Evolutionary conservation across 2,888 invertebrate genomes (phyloP).

Genomic region (Pycnomerus fuliginosus): DNA sequence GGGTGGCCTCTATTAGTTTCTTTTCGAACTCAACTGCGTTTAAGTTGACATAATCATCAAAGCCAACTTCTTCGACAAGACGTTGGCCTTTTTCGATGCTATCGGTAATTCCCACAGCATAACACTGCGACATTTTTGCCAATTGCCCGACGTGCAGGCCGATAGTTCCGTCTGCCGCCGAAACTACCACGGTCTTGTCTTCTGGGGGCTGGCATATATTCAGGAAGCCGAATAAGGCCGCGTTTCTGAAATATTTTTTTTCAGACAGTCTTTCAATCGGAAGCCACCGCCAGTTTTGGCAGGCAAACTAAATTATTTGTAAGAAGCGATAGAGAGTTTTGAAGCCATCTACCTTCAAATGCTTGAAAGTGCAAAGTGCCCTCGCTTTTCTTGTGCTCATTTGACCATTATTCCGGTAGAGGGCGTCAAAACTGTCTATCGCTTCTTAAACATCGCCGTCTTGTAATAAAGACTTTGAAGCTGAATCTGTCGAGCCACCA

Average conservation of each 20-base stretch:
- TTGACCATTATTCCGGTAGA: no score
- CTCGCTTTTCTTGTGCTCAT: no score
- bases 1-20: conserved; percentile 62
- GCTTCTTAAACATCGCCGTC: no score
- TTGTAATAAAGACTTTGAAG: no score
- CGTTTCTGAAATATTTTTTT: conserved; percentile 58
- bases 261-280: no score
- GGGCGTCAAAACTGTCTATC: no score
- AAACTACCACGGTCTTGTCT: conserved; percentile 72
- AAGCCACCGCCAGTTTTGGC: no score
- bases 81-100: conserved; percentile 69
- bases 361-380: no score
- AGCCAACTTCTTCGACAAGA: conserved; percentile 63
- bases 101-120: conserved; percentile 70
- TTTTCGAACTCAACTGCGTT: conserved; percentile 59
- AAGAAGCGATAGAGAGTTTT: no score
- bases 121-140: conserved; percentile 68
- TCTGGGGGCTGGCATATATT: conserved; percentile 68
- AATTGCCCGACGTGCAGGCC: conserved; percentile 77
- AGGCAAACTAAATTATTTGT: no score
- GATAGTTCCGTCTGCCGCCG: conserved; percentile 76
- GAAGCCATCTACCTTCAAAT: no score
- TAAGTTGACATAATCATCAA: conserved; percentile 70
- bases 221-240: conserved; percentile 71
- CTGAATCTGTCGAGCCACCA: no score